Evolutionary conservation across 2,797 vertebrate genomes (phyloP).

Genomic region (Spheniscus humboldti): DNA sequence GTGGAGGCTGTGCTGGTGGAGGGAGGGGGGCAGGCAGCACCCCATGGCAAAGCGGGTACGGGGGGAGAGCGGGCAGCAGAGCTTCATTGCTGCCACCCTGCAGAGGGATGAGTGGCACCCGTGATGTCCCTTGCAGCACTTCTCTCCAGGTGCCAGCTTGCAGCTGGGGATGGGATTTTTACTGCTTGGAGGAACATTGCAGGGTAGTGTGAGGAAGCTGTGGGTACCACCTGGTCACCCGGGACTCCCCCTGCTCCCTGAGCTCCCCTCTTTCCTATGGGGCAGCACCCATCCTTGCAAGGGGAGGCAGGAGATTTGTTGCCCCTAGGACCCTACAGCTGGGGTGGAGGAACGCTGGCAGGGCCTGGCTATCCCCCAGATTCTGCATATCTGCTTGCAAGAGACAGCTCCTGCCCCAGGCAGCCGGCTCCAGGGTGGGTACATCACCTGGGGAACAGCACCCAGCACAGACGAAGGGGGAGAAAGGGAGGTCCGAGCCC

Average conservation of each 20-base stretch:
- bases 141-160: not conserved
- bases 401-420: not conserved
- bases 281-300: not conserved
- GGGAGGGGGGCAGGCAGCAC: not conserved
- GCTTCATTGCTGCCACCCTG: not conserved
- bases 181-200: not conserved
- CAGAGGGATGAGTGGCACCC: not conserved
- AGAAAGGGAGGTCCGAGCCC: not conserved
- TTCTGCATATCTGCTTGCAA: not conserved
- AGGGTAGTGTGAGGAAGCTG: not conserved
- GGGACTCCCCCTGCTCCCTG: not conserved
- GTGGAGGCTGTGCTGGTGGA: not conserved
- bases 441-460: not conserved
- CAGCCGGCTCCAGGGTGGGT: not conserved
- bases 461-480: accelerated
- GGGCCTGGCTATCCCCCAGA: not conserved
- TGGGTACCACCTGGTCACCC: not conserved
- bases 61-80: not conserved
- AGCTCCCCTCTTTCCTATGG: not conserved
- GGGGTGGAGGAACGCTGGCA: not conserved
- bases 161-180: not conserved
- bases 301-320: not conserved
- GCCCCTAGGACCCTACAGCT: not conserved
- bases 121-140: accelerated
- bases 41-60: not conserved